A percentile compares a stretch with the other conserved stretches of the same genome.
Evolutionary conservation across 2,797 vertebrate genomes (phyloP).

Genomic region (Girardinus metallicus): DNA sequence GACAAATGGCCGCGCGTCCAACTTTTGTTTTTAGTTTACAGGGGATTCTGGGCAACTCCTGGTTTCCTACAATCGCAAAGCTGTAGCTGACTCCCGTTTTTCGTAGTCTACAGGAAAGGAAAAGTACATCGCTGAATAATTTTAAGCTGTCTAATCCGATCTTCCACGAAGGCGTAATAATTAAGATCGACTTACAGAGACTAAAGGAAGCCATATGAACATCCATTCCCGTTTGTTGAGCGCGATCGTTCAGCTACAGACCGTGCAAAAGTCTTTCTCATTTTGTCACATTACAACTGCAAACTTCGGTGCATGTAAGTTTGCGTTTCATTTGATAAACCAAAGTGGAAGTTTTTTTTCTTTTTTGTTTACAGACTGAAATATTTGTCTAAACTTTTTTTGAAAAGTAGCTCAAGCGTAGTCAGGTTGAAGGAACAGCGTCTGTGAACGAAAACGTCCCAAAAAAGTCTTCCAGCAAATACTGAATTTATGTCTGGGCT

Average conservation of each 20-base stretch:
- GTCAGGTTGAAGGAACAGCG: neutral
- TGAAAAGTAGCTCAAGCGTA: neutral
- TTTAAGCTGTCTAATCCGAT: neutral
- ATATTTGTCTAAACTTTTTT: neutral
- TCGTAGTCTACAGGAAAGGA: neutral
- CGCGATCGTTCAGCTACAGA: neutral
- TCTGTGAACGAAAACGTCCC: neutral
- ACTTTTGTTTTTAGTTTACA: conserved; percentile 47
- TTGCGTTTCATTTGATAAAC: neutral
- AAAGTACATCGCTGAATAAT: neutral
- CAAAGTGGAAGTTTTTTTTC: neutral
- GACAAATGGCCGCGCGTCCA: conserved; percentile 2
- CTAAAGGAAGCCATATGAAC: conserved; percentile 13
- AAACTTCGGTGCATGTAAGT: neutral
- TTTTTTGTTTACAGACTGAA: neutral
- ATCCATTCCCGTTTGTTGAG: conserved; percentile 5
- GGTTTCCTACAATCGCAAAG: conserved; percentile 5
- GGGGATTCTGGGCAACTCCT: conserved; percentile 19
- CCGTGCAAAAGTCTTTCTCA: neutral
- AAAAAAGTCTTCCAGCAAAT: neutral
- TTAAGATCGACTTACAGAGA: neutral
- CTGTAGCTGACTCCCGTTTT: conserved; percentile 19
- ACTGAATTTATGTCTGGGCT: too few relatives aligned
- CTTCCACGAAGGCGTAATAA: neutral
- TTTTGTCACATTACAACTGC: neutral